Evolutionary conservation across 2,888 invertebrate species (phyloP).

Genomic region (Eutolmus rufibarbis): DNA sequence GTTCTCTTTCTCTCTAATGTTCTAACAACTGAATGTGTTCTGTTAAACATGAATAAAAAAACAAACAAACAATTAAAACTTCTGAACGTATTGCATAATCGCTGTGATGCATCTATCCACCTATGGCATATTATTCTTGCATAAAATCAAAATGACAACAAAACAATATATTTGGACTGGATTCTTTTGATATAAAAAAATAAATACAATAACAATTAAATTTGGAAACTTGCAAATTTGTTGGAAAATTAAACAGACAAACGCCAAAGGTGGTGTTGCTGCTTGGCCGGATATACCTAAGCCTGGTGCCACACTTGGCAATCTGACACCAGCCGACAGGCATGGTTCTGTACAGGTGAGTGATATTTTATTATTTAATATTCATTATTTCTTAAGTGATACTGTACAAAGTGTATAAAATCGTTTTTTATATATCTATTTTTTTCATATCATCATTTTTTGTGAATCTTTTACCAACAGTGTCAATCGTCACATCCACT

Average conservation of each 20-base stretch:
- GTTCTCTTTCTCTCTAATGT: slow-evolving; percentile 19
- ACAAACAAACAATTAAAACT: neutral
- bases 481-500: neutral
- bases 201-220: slow-evolving; percentile 33
- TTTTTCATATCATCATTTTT: slow-evolving; percentile 8
- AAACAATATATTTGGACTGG: neutral
- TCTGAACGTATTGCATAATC: slow-evolving; percentile 1
- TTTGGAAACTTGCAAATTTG: neutral
- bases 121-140: slow-evolving; percentile 2
- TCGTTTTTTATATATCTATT: neutral
- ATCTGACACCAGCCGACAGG: slow-evolving; percentile 92
- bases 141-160: neutral
- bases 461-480: neutral
- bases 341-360: slow-evolving; percentile 96
- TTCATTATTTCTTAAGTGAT: slow-evolving; percentile 25
- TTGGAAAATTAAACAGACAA: slow-evolving; percentile 55
- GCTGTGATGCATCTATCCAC: slow-evolving; percentile 3
- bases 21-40: slow-evolving; percentile 23
- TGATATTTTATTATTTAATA: slow-evolving; percentile 50
- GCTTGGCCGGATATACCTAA: slow-evolving; percentile 88
- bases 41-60: neutral
- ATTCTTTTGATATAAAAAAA: slow-evolving; percentile 11
- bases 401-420: slow-evolving; percentile 33
- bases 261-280: slow-evolving; percentile 75
- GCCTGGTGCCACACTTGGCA: slow-evolving; percentile 78